Evolutionary conservation across 2,888 invertebrate genomes (phyloP), one percentile per base, ranked within the genome.

Genomic region (Meganola albula): DNA sequence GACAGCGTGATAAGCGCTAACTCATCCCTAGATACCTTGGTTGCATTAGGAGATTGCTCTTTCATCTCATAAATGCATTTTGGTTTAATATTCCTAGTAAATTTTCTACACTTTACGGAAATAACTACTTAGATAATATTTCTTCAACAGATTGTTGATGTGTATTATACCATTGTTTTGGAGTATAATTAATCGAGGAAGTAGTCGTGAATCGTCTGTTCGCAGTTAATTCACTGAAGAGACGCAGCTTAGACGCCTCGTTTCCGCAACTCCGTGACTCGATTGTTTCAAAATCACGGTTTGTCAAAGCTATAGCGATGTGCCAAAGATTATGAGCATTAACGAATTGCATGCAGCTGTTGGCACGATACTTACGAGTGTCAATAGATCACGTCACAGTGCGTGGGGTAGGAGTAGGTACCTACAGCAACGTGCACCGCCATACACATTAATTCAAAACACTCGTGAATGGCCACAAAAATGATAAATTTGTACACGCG

Each of bases 401-500:
- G 49, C 42, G 50, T 40, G 24, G 40, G 41, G 44, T 21, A 36
- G 28, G 37, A 37, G 29, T 20, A 21, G 37, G 37, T 30, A 16
- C 16, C 4, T 16, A 16, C 16, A 34, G 18, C 25, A 26, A 46
- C 40, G 38, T 45, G 43, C 47, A 42, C 44, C 44, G 47, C 44
- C 48, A 50, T 40, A 34, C 37, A 45, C 56, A 61, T 60, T 53
- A 61, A 58, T 58, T 51, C 45, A 46, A 55, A 51, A 43, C 45
- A 44, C 37, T 48, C 55, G 56, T 54, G 50, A 58, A 60, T 55
- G 51, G 61, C 52, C 40, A 53, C 58, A 63, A 63, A 68, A 67
- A 68, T 64, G 56, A 69, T 59, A 66, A 67, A 70, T 78, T 72
- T 63, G 76, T 70, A 77, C 57, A 70, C 76, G 59, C 57, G 63